Conservation (phyloP, 2,797 vertebrate genomes). For the Acanthurus leucopareius region DNA sequence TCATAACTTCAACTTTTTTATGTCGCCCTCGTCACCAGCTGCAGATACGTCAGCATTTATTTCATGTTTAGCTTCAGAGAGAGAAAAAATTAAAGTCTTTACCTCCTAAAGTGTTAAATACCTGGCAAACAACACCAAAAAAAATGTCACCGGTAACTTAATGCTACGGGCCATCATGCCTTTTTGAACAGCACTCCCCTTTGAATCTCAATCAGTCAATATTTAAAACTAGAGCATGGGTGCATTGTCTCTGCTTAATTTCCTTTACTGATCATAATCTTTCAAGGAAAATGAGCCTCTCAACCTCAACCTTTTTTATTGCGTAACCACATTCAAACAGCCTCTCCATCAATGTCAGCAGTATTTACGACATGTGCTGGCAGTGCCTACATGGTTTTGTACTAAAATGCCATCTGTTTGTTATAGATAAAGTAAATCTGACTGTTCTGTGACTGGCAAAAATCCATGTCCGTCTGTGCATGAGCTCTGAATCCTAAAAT, state of each 20-base stretch:
- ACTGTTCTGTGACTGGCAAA: conserved; percentile 41
- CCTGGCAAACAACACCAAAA: too few species aligned
- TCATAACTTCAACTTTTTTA: neutral
- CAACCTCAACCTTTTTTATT: conserved; percentile 33
- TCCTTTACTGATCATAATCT: conserved; percentile 38
- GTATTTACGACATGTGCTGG: conserved; percentile 37
- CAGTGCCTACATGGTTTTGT: conserved; percentile 33
- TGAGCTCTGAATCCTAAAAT: conserved; percentile 28
- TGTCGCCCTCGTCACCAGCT: neutral
- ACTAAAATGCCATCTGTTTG: conserved; percentile 62
- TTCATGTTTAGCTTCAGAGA: neutral
- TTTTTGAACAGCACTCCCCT: neutral
- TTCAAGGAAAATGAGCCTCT: conserved; percentile 39
- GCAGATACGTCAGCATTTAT: neutral
- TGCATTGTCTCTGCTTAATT: neutral
- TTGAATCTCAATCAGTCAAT: neutral
- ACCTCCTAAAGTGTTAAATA: neutral
- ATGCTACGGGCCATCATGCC: too few species aligned
- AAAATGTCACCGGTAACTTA: neutral
- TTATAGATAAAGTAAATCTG: conserved; percentile 50
- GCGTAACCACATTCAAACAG: conserved; percentile 25
- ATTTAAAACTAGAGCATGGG: neutral
- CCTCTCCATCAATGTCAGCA: conserved; percentile 36
- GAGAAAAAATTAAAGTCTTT: neutral
- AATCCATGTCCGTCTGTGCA: conserved; percentile 31